These are phyloP conservation scores for Xyrauchen texanus DNA, from an alignment of 2,113 vertebrate species.

Conservation along the genomic window DNA sequence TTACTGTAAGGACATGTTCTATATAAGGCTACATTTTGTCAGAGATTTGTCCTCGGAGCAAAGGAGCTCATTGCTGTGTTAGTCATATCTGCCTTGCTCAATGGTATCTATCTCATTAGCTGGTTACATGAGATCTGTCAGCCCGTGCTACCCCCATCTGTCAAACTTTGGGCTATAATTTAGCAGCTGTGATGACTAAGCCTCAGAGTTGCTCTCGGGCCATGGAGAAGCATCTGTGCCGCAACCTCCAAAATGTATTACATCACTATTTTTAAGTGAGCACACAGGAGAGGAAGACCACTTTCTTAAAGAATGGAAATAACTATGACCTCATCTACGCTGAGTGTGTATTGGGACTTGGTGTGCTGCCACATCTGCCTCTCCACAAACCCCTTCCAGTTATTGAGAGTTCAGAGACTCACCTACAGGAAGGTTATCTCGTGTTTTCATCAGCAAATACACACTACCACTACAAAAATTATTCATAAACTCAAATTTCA, in stretches of 20 bases:
- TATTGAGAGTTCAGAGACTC: conserved; percentile 23
- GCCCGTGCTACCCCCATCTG: conserved; percentile 12
- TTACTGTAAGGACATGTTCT: not conserved
- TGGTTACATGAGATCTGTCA: conserved; percentile 33
- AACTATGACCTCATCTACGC: conserved; percentile 39
- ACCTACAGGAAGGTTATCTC: conserved; percentile 25
- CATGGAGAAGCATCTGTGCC: conserved; percentile 43
- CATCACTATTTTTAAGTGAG: not conserved
- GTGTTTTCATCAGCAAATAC: conserved; percentile 1
- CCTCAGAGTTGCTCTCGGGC: conserved; percentile 9
- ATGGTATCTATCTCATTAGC: conserved; percentile 34
- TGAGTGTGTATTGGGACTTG: conserved; percentile 10
- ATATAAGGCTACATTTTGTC: conserved; percentile 8
- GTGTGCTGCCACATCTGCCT: not conserved
- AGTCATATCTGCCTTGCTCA: conserved; percentile 22
- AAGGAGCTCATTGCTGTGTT: conserved; percentile 15
- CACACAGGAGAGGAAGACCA: not conserved
- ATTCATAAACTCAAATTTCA: conserved; percentile 44
- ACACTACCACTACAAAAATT: conserved; percentile 29
- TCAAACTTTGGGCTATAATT: conserved; percentile 36
- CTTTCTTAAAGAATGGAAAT: conserved; percentile 37
- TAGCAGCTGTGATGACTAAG: conserved; percentile 52
- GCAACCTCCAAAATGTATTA: conserved; percentile 31
- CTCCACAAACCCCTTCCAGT: not conserved
- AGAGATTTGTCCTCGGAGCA: conserved; percentile 13